Percentiles rank a stretch among this genome's conserved stretches.
These are phyloP conservation scores for Drosophila koepferae DNA, from an alignment of 2,888 invertebrate genomes.

Conservation along the genomic window DNA sequence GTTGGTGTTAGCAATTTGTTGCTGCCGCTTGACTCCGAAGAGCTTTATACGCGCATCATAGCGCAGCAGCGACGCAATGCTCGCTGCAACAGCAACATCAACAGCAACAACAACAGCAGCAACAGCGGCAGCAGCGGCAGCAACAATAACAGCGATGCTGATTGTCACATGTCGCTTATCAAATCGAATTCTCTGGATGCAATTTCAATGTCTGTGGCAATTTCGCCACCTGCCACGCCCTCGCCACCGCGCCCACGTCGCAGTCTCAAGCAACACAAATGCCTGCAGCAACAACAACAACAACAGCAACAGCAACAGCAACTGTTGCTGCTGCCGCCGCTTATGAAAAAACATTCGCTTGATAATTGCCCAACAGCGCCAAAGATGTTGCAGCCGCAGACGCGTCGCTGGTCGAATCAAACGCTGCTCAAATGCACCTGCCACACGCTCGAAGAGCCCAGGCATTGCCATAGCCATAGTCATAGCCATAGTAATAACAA, in stretches of 20 bases:
- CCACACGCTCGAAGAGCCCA: conserved; percentile 40
- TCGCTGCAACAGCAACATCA: conserved; percentile 8
- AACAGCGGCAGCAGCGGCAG: conserved; percentile 23
- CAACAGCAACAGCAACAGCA: conserved; percentile 13
- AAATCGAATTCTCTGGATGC: conserved; percentile 85
- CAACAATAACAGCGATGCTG: conserved; percentile 36
- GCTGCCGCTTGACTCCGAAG: conserved; percentile 83
- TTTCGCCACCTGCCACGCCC: conserved; percentile 82
- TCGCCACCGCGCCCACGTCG: conserved; percentile 77
- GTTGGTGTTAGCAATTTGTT: conserved; percentile 76
- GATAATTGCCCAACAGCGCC: conserved; percentile 62
- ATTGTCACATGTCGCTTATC: conserved; percentile 64
- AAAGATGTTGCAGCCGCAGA: conserved; percentile 47
- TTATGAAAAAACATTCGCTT: conserved; percentile 81
- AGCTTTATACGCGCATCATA: conserved; percentile 84
- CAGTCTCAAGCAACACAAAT: conserved; percentile 77
- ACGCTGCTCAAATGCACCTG: conserved; percentile 75
- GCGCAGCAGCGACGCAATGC: conserved; percentile 69
- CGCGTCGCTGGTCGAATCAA: conserved; percentile 81
- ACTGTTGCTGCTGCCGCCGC: conserved; percentile 42
- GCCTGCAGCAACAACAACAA: conserved; percentile 48
- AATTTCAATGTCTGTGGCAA: conserved; percentile 80
- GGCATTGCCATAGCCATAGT: conserved; percentile 15
- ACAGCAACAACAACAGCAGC: conserved; percentile 11
- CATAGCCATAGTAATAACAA: conserved; percentile 22